Percentiles rank a stretch among this genome's conserved stretches.
phyloP scores from a whole-genome alignment of 2,888 invertebrate genomes.

The Caenorhabditis angaria region DNA sequence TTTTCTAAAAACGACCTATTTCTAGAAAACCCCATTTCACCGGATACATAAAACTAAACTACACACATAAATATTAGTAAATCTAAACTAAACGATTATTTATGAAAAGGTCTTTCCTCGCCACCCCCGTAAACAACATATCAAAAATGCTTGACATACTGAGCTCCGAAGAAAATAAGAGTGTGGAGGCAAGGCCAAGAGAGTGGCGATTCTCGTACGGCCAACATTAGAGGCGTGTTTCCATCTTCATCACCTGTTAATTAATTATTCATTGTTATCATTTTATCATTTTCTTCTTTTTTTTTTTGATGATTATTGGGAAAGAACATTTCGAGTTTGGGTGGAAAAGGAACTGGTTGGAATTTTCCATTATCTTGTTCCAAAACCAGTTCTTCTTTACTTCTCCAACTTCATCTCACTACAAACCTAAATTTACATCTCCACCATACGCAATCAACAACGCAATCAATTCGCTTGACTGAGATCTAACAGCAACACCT shows the following conservation, averaged over 20 bases:
- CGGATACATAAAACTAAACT: no score
- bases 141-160: conserved; percentile 43
- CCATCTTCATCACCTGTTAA: conserved; percentile 75
- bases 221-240: conserved; percentile 77
- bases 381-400: no score
- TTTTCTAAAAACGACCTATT: no score
- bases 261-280: conserved; percentile 28
- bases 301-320: not conserved
- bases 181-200: conserved; percentile 74
- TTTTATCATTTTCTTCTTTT: not conserved
- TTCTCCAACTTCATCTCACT: not conserved
- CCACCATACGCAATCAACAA: conserved; percentile 77
- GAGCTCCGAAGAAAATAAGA: conserved; percentile 69
- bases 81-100: no score
- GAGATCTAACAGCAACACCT: conserved; percentile 77
- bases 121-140: conserved; percentile 6
- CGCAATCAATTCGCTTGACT: conserved; percentile 76
- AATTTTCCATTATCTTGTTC: no score
- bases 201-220: conserved; percentile 76
- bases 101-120: no score
- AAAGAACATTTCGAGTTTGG: no score
- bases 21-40: no score
- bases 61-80: no score
- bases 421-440: conserved; percentile 73
- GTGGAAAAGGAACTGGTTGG: no score